These are phyloP conservation scores for Morpho helenor DNA, from an alignment of 2,888 invertebrate genomes.

Conservation along the genomic window DNA sequence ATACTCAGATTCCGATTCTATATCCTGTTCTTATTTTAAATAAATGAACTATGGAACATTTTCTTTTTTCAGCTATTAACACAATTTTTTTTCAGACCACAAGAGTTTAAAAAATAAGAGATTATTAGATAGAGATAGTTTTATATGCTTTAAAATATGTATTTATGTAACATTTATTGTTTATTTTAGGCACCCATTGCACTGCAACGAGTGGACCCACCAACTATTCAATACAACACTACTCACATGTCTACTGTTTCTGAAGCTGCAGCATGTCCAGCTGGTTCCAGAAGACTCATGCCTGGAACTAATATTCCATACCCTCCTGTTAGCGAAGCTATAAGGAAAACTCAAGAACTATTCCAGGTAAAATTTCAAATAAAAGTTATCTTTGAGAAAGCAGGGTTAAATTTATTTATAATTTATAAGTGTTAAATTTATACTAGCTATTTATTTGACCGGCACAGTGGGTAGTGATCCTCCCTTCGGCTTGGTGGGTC, in stretches of 20 bases:
- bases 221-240: constrained; percentile 58
- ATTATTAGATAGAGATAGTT: too few relatives aligned
- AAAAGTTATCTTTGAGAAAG: not conserved
- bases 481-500: too few relatives aligned
- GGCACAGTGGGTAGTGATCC: too few relatives aligned
- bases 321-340: constrained; percentile 50
- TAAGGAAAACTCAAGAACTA: constrained; percentile 52
- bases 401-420: too few relatives aligned
- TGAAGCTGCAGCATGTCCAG: constrained; percentile 48
- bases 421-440: too few relatives aligned
- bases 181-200: constrained; percentile 58
- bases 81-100: too few relatives aligned
- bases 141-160: constrained; percentile 3
- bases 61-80: too few relatives aligned
- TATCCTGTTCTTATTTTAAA: too few relatives aligned
- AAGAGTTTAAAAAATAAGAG: too few relatives aligned
- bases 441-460: too few relatives aligned
- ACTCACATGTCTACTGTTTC: constrained; percentile 62
- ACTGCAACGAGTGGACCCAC: constrained; percentile 66
- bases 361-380: constrained; percentile 55
- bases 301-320: constrained; percentile 69
- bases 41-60: too few relatives aligned
- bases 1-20: too few relatives aligned
- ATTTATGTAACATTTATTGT: not conserved
- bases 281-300: constrained; percentile 48